phyloP scores from a whole-genome alignment of 2,888 invertebrate species.

The Entomobrya proxima region DNA sequence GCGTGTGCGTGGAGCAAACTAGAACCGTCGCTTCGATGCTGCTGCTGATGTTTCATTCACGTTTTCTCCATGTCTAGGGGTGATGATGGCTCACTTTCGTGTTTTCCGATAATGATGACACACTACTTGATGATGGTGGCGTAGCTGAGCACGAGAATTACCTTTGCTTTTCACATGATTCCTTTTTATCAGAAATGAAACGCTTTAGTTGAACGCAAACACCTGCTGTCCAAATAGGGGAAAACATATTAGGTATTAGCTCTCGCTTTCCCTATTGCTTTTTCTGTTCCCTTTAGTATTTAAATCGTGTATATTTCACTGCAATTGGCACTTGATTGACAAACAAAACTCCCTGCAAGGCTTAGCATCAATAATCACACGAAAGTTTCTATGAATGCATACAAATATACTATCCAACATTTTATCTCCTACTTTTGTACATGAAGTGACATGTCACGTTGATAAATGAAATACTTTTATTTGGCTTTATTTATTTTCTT shows the following conservation, averaged over 20 bases:
- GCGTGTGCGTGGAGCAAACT: not conserved
- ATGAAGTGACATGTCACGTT: conserved; percentile 5
- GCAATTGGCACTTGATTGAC: too few species aligned
- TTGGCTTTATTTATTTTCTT: too few species aligned
- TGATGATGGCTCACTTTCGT: not conserved
- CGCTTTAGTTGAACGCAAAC: not conserved
- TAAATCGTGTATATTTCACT: too few species aligned
- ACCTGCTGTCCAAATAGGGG: too few species aligned
- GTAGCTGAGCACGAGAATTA: not conserved
- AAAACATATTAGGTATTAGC: too few species aligned
- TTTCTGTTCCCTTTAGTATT: too few species aligned
- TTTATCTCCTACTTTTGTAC: conserved; percentile 9
- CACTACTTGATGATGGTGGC: not conserved
- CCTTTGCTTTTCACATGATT: not conserved
- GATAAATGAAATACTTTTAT: not conserved
- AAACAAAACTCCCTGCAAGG: too few species aligned
- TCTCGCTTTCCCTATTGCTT: too few species aligned
- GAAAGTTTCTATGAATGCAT: too few species aligned
- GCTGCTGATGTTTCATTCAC: conserved; percentile 19
- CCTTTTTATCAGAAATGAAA: not conserved
- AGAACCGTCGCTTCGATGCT: not conserved
- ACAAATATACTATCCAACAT: too few species aligned
- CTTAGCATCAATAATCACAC: too few species aligned
- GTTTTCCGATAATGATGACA: not conserved
- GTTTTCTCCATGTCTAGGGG: not conserved